Evolutionary conservation across 2,113 vertebrate genomes (phyloP).

Genomic region (Xenus cinereus): DNA sequence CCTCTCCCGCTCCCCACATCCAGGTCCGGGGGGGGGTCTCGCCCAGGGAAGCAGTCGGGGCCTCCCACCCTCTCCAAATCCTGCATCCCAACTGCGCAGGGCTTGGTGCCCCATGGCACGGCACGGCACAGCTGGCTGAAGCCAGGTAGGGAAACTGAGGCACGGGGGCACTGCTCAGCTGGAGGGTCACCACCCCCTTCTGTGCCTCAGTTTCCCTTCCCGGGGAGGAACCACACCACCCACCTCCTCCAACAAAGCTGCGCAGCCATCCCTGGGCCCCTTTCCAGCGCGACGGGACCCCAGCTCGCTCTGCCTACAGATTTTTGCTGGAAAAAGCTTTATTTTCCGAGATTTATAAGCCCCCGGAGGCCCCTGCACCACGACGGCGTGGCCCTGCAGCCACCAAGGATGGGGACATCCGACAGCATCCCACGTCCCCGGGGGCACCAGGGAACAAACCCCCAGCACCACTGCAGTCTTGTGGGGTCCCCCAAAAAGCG

Average conservation of each 20-base stretch:
- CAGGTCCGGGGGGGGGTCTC: too few species aligned
- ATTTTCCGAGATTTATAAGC: not conserved
- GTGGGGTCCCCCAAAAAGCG: rapidly evolving
- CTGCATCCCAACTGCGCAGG: not conserved
- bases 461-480: not conserved
- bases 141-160: not conserved
- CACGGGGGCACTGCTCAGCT: not conserved
- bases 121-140: rapidly evolving
- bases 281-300: rapidly evolving
- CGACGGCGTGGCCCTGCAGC: not conserved
- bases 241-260: not conserved
- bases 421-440: rapidly evolving
- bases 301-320: not conserved
- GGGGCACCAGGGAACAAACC: not conserved
- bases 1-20: not conserved
- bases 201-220: not conserved
- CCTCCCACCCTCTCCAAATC: not conserved
- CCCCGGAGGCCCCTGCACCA: not conserved
- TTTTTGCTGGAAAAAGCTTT: constrained; percentile 7
- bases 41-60: not conserved
- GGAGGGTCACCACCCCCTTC: not conserved
- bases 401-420: not conserved
- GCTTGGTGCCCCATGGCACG: rapidly evolving
- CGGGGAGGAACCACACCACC: not conserved
- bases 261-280: rapidly evolving